Base-by-base conservation (phyloP, 1,140 invertebrate genomes). In the Tetramorium alpestre region DNA sequence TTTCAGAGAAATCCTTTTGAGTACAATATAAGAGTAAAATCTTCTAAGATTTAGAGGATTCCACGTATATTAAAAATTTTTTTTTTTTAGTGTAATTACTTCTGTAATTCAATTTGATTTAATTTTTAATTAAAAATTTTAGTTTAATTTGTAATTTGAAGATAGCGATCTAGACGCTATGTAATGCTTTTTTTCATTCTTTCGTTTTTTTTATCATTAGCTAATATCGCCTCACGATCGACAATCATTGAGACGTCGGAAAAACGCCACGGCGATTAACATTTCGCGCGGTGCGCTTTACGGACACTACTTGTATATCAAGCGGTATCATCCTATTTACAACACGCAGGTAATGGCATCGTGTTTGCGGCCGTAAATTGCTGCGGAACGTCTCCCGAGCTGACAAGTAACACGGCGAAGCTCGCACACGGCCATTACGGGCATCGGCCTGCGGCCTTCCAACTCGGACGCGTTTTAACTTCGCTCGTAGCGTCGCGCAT, bases 331-430 rank as follows among this genome's bases (percentile, higher is more conserved):
- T 91, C 87, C 89, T 91, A 89, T 89, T 91, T 91, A 86, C 87
- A 85, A 84, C 38, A 70, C 75, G 84, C 64, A 38, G 81, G 65
- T 88, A 91, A 88, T 85, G 90, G 87, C 86, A 91, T 33, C 72
- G 87, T 84, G 89, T 91, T 87, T 82, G 90, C 75, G 90, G 87
- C 82, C 90, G 88, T 91, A 92, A 92, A 92, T 92, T 90, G 90
- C 85, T 78, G 60, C 62, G 87, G 62, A 91, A 91, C 87, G 91
- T 92, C 90, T 89, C 85, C 60, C 78, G 75, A 65, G 82, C 90
- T 92, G 91, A 92, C 91, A 91, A 87, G 91, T 92, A 91, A 92
- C 91, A 91, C 89, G 89, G 86, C 89, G 85, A 86, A 80, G 88
- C 64, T 77, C 67, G 75, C 76, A 87, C 76, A 77, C 78, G 87